Conservation (phyloP, 2,797 vertebrate species). For the Coluber constrictor region DNA sequence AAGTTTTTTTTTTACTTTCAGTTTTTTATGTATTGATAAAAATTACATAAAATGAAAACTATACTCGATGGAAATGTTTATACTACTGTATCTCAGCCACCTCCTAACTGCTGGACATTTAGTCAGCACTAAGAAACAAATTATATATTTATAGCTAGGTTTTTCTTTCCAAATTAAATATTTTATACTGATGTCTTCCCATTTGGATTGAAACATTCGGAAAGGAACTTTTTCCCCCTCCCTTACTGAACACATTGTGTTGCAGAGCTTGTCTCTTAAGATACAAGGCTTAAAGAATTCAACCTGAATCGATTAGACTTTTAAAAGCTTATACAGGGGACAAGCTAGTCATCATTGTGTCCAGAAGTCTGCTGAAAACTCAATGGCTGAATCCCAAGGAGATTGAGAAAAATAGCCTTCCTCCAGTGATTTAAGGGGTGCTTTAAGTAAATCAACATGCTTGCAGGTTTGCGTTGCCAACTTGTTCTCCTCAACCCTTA, state of each 20-base stretch:
- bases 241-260: constrained; percentile 21
- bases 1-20: neutral
- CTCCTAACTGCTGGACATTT: neutral
- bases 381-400: neutral
- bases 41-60: neutral
- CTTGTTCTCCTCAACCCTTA: neutral
- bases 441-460: neutral
- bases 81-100: neutral
- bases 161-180: constrained; percentile 34
- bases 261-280: neutral
- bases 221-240: neutral
- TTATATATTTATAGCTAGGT: neutral
- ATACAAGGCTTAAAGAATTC: neutral
- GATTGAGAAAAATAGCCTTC: neutral
- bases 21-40: neutral
- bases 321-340: neutral
- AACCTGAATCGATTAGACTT: neutral
- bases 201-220: constrained; percentile 6
- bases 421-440: neutral
- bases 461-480: neutral
- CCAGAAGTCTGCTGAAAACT: constrained; percentile 17
- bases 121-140: neutral
- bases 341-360: constrained; percentile 49
- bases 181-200: constrained; percentile 18
- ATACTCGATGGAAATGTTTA: neutral